Base-by-base conservation (phyloP, 2,113 vertebrate genomes). In the Aldabrachelys gigantea region DNA sequence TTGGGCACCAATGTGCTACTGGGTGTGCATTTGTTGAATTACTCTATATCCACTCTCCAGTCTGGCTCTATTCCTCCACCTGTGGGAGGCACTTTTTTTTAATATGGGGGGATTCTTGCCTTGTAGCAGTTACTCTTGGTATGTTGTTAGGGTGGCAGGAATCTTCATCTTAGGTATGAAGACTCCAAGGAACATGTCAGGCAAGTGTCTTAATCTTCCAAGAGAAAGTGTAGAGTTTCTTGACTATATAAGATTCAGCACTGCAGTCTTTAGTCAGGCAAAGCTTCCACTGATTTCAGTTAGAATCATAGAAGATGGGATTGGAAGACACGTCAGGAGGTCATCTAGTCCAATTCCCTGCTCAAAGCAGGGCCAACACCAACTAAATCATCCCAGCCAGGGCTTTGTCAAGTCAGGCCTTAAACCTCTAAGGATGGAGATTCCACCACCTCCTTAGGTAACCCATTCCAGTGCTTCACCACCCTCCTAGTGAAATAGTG, bases 121-220 rank as follows among this genome's bases (percentile, higher is more conserved):
- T 24, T 12, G 31, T 41, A 91, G 52, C 6, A 52, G 3, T 6
- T 82, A 69, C 80, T 59, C 54, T 29, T 82, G 88, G 52, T 24
- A 95, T n/a, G 24, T 56, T 80, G 21, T 56, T 91, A 52, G 59
- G 14, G 14, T 0, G 1, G 17, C 10, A 91, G 3, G 83, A 49
- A 10, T 82, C 93, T 25, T 0, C 62, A 89, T 84, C 75, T 53
- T 65, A 24, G 50, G 82, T 31, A 41, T 75, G 38, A 75, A 75
- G 19, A 75, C 38, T 5, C 72, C 22, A 75, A 75, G 22, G 22
- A 75, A 75, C 72, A 44, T 75, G 5, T 44, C 21, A 82, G 17
- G 5, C 14, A 47, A 47, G 2, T 1, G 1, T 11, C 91, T 88
- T 80, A 21, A 22, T 86, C 41, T 2, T 0, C 0, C 78, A 31